Evolutionary conservation across 1,140 invertebrate genomes (phyloP).

Genomic region (Amyelois transitella): DNA sequence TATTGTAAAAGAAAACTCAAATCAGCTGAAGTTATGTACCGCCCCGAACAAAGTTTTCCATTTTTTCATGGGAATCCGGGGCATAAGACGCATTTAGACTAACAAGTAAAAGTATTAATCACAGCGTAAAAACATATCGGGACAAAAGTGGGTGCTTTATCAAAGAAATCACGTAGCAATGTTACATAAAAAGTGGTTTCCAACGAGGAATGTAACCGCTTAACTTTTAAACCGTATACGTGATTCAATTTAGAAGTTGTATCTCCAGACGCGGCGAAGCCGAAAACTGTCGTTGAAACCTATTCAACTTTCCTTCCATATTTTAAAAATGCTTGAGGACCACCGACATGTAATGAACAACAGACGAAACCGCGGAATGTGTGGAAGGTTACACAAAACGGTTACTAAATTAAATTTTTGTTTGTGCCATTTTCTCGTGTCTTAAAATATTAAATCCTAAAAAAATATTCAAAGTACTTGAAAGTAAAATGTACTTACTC

Average conservation of each 20-base stretch:
- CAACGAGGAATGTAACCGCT: conserved; percentile 44
- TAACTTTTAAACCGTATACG: conserved; percentile 57
- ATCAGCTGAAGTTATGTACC: not conserved
- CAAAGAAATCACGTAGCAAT: conserved; percentile 52
- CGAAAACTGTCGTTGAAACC: conserved; percentile 54
- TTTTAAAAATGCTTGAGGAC: conserved; percentile 36
- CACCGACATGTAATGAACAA: not conserved
- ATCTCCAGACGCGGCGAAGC: conserved; percentile 39
- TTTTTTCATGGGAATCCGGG: conserved; percentile 10
- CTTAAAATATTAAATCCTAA: no score
- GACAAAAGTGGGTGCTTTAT: conserved; percentile 39
- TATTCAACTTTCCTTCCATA: conserved; percentile 60
- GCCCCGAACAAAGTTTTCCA: conserved; percentile 7
- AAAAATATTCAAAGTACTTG: no score
- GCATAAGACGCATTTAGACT: conserved; percentile 24
- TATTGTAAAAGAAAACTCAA: not conserved
- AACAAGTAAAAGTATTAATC: conserved; percentile 38
- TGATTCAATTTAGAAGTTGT: conserved; percentile 70
- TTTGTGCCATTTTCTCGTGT: no score
- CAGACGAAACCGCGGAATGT: no score
- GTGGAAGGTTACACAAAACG: no score
- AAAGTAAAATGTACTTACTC: no score
- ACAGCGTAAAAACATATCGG: conserved; percentile 39
- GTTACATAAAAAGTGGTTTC: conserved; percentile 48
- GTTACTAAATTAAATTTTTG: no score